Base-by-base conservation (phyloP, 1,140 invertebrate species). In the Parasteatoda tepidariorum region DNA sequence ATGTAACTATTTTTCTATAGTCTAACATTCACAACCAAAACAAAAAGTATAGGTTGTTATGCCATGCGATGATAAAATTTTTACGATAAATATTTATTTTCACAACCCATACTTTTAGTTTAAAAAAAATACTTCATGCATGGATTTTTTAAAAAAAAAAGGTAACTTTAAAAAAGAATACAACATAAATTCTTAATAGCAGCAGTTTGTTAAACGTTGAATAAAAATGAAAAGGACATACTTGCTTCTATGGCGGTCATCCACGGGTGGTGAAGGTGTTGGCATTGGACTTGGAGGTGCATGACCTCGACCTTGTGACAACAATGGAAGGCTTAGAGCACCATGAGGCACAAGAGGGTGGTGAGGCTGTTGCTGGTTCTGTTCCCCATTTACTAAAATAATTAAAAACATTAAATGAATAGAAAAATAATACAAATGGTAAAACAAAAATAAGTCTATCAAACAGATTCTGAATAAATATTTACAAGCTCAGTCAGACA, bases 331-430 rank as follows among this genome's bases (percentile, higher is more conserved):
- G 33, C 73, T 70, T 9, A 84, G 48, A 34, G 83, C 66, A 59
- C 73, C 59, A 67, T 75, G 73, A 22, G 62, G 38, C 18, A 70
- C 64, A 11, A 84, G 64, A n/a, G 71, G 73, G 61, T 76, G 64
- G 11, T 76, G 83, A 30, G 83, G 70, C 9, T 74, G 82, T 18
- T 74, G 70, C 18, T 70, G 78, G 2, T 24, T 38, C 34, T 73
- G 81, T 41, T 84, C 83, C n/a, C 83, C 73, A 78, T 84, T 84
- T n/a, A 84, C 83, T 84, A 31, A 34, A 83, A 66, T 13, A 55
- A 2, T 48, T 15, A 64, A 4, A 62, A 15, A 48, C 4, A 24
- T 22, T 70, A 66, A 67, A 33, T 38, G 11, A 41, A 26, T 33
- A n/a, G n/a, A 41, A 54, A 2, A n/a, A 33, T 0, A 6, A 67